These are phyloP conservation scores for Brachyopa scutellaris DNA, from an alignment of 2,888 invertebrate genomes.

Conservation along the genomic window DNA sequence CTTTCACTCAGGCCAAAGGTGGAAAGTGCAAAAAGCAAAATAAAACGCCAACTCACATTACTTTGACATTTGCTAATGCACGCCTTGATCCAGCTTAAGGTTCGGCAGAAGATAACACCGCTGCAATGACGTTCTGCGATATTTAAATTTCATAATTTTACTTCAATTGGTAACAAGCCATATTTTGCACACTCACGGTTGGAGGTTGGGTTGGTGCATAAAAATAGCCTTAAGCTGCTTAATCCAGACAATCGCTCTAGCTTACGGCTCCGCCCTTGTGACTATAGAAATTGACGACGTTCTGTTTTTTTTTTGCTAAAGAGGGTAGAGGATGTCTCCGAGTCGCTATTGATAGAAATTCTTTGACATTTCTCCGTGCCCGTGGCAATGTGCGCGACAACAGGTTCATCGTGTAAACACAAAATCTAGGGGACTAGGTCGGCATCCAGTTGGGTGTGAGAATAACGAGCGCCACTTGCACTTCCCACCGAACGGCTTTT, in stretches of 20 bases:
- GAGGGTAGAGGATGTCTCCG: not conserved
- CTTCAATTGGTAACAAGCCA: not conserved
- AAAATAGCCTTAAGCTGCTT: not conserved
- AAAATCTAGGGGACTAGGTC: slow-evolving; percentile 56
- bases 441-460: slow-evolving; percentile 52
- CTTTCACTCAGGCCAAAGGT: slow-evolving; percentile 13
- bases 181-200: too few species aligned
- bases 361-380: not conserved
- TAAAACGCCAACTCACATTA: not conserved
- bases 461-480: slow-evolving; percentile 41
- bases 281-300: not conserved
- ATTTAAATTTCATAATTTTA: not conserved
- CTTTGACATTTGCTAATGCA: too few species aligned
- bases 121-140: not conserved
- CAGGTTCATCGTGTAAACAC: slow-evolving; percentile 2
- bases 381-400: slow-evolving; percentile 1
- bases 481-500: slow-evolving; percentile 45
- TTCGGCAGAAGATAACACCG: not conserved
- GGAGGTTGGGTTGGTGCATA: not conserved
- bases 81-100: not conserved
- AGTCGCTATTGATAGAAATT: not conserved
- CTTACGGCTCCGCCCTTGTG: not conserved
- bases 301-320: not conserved
- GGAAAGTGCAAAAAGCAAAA: not conserved
- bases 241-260: not conserved